Evolutionary conservation across 2,113 vertebrate genomes (phyloP).

Genomic region (Ascaphus truei): DNA sequence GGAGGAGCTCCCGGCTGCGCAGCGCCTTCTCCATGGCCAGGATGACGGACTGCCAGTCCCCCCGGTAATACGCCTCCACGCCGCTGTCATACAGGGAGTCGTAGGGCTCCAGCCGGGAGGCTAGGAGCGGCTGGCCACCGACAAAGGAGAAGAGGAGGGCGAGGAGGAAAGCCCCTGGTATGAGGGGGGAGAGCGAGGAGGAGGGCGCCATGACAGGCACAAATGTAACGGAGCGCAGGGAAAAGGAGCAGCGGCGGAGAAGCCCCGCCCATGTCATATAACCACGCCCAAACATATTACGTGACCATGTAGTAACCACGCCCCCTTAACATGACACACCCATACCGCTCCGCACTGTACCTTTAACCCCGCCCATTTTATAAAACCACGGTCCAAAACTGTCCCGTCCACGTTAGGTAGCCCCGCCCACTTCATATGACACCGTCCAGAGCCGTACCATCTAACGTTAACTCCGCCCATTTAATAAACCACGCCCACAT

Average conservation of each 20-base stretch:
- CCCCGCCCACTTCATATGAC: no score
- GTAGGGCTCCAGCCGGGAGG: constrained; percentile 58
- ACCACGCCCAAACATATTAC: not conserved
- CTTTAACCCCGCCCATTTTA: no score
- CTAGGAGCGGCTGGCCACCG: not conserved
- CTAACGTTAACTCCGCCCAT: no score
- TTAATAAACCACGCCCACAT: no score
- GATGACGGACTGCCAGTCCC: constrained; percentile 85
- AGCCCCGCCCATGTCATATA: not conserved
- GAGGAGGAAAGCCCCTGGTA: not conserved
- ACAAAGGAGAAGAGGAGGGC: not conserved
- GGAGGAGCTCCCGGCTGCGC: constrained; percentile 69
- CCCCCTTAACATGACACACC: no score
- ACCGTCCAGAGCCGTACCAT: no score
- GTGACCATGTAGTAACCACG: no score
- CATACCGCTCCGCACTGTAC: no score
- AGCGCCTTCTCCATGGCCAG: constrained; percentile 90
- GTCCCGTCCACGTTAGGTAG: no score
- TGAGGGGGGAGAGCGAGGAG: not conserved
- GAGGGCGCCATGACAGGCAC: not conserved
- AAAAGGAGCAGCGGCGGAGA: no score
- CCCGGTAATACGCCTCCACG: constrained; percentile 79
- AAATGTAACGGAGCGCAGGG: not conserved
- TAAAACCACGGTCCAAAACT: no score
- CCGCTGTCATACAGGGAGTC: constrained; percentile 82